A percentile compares a stretch with the other conserved stretches of the same genome.
phyloP scores from a whole-genome alignment of 1,140 invertebrate genomes.

The Papilio aristodemus region DNA sequence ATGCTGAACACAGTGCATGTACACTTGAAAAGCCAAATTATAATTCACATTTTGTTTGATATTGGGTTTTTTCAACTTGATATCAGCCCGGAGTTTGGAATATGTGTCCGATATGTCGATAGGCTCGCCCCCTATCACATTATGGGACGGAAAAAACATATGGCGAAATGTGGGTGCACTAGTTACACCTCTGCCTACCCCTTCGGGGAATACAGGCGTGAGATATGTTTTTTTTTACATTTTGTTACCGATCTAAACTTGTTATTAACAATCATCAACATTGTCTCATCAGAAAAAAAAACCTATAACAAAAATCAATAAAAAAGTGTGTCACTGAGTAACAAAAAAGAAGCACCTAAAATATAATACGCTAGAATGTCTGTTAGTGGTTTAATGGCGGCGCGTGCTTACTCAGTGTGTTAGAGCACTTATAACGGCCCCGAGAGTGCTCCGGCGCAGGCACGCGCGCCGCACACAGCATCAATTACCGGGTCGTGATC shows the following conservation, averaged over 20 bases:
- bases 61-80: too few species aligned
- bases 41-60: neutral
- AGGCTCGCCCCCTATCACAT: too few species aligned
- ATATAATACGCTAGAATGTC: slow-evolving; percentile 31
- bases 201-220: too few species aligned
- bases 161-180: too few species aligned
- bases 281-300: neutral
- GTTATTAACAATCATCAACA: neutral
- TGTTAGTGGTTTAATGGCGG: slow-evolving; percentile 40
- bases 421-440: slow-evolving; percentile 62
- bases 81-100: too few species aligned
- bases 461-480: slow-evolving; percentile 63
- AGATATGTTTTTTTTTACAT: too few species aligned
- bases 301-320: slow-evolving; percentile 22
- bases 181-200: too few species aligned
- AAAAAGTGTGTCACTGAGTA: slow-evolving; percentile 14
- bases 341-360: slow-evolving; percentile 33
- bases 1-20: too few species aligned
- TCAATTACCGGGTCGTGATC: slow-evolving; percentile 76
- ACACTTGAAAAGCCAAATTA: too few species aligned
- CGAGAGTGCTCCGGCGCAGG: slow-evolving; percentile 42
- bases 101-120: too few species aligned
- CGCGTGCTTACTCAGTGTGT: slow-evolving; percentile 48
- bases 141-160: too few species aligned
- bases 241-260: neutral